These are phyloP conservation scores for Atta cephalotes DNA, from an alignment of 1,140 invertebrate genomes.

Conservation along the genomic window DNA sequence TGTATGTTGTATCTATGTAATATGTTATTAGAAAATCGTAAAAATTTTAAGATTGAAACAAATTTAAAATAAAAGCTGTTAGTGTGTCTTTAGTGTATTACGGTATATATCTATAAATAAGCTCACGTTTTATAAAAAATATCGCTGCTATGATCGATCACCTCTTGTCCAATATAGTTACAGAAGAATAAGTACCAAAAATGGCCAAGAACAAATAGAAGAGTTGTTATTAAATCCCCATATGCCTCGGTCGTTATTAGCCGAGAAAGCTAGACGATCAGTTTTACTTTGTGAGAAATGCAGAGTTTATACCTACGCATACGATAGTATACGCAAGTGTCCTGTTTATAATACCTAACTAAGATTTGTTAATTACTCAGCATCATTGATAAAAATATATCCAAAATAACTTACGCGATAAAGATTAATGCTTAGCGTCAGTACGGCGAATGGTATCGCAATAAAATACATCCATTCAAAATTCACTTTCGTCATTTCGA, in stretches of 20 bases:
- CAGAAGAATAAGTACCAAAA: conserved; percentile 35
- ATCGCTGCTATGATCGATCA: conserved; percentile 45
- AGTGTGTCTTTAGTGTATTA: neutral
- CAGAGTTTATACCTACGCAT: neutral
- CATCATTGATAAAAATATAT: neutral
- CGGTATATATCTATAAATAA: neutral
- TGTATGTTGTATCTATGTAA: conserved; percentile 53
- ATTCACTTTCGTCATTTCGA: conserved; percentile 5
- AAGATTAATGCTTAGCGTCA: conserved; percentile 49
- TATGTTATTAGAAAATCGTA: neutral
- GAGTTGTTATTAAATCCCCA: neutral
- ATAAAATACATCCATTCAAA: neutral
- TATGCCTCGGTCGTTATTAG: neutral
- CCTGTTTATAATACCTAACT: neutral
- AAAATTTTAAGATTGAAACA: neutral
- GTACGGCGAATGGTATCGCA: neutral
- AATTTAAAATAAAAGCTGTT: neutral
- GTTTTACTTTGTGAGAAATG: neutral
- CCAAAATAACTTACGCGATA: conserved; percentile 52
- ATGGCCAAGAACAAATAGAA: neutral
- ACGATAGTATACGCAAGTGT: neutral
- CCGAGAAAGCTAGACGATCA: conserved; percentile 33
- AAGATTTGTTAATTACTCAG: neutral
- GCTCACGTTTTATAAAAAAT: conserved; percentile 52
- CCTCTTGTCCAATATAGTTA: conserved; percentile 36